Percentiles rank a stretch among this genome's conserved stretches.
Conservation (phyloP, 2,797 vertebrate genomes). For the Darevskia mixta region DNA sequence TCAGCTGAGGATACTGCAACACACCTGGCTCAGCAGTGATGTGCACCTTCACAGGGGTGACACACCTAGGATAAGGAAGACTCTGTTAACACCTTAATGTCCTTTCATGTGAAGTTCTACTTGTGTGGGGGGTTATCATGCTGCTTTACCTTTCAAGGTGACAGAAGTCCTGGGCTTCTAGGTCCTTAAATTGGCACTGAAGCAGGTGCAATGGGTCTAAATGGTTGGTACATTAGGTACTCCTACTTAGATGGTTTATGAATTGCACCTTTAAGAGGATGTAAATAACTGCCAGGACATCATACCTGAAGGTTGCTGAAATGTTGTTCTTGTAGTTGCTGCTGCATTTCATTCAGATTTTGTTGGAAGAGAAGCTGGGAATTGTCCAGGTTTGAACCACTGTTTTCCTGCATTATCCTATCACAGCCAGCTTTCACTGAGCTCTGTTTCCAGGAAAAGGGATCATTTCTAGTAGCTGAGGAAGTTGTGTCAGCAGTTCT, state of each 20-base stretch:
- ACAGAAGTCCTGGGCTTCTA: background rate
- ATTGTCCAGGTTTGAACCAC: slow-evolving; percentile 60
- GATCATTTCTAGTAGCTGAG: slow-evolving; percentile 72
- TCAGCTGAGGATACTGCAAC: background rate
- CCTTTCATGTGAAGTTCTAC: no score
- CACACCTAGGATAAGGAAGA: background rate
- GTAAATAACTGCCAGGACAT: slow-evolving; percentile 24
- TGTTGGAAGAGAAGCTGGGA: slow-evolving; percentile 76
- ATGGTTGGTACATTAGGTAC: background rate
- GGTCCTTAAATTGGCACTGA: background rate
- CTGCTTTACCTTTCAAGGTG: background rate
- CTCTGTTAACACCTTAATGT: background rate
- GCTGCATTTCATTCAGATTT: slow-evolving; percentile 79
- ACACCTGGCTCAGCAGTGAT: background rate
- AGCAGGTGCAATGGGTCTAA: background rate
- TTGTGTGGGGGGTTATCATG: background rate
- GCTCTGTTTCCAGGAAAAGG: slow-evolving; percentile 72
- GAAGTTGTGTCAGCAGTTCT: slow-evolving; percentile 78
- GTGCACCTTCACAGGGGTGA: background rate
- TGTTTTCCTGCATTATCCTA: slow-evolving; percentile 79
- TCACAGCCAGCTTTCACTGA: slow-evolving; percentile 75
- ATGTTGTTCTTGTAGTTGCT: slow-evolving; percentile 79
- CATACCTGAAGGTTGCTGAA: slow-evolving; percentile 82
- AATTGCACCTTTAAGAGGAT: background rate
- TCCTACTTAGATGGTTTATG: background rate